A percentile compares a stretch with the other conserved stretches of the same genome.
These are phyloP conservation scores for Pocillopora meandrina DNA, from an alignment of 92 coral and sea anemone species.

Conservation along the genomic window DNA sequence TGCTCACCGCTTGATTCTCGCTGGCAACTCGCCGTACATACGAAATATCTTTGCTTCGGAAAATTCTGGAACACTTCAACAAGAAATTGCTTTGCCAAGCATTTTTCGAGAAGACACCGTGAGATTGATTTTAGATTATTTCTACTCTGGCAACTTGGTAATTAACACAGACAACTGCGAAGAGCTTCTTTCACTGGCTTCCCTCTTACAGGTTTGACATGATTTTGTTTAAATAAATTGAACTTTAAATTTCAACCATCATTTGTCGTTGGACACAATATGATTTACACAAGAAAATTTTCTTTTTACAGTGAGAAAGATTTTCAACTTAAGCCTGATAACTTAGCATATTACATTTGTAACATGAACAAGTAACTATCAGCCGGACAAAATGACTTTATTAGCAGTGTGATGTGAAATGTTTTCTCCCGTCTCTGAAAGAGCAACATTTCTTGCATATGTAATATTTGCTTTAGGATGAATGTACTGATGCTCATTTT, in stretches of 20 bases:
- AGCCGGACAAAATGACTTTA: too few species aligned
- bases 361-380: too few species aligned
- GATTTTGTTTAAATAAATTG: too few species aligned
- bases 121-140: constrained; percentile 71
- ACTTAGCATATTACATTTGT: too few species aligned
- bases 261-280: not conserved
- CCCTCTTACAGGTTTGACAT: constrained; percentile 72
- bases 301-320: not conserved
- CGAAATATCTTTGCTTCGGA: constrained; percentile 48
- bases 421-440: not conserved
- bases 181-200: constrained; percentile 68
- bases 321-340: too few species aligned
- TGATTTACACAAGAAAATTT: not conserved
- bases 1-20: constrained; percentile 79
- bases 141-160: constrained; percentile 74
- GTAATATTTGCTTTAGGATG: not conserved
- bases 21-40: constrained; percentile 83
- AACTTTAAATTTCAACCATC: not conserved
- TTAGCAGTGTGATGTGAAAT: too few species aligned
- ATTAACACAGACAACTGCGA: constrained; percentile 56
- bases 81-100: constrained; percentile 56
- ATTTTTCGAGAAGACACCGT: constrained; percentile 66
- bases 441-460: not conserved
- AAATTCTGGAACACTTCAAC: not conserved
- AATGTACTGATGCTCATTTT: not conserved